Base-by-base conservation (phyloP, 2,888 invertebrate genomes). In the Quadriops clusia region DNA sequence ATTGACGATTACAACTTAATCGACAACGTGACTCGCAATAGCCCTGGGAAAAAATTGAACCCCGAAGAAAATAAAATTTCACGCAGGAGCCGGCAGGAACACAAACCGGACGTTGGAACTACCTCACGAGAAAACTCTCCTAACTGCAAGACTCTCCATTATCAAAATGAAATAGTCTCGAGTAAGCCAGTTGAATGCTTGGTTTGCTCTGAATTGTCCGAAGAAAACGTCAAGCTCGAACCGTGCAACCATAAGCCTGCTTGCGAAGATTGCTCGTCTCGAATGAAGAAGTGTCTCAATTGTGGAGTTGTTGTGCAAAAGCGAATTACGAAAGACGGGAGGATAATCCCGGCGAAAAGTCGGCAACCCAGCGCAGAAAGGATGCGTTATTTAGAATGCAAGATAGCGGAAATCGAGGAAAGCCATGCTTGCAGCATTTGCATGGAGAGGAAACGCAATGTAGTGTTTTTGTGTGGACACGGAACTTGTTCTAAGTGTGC, bases 401-500 rank as follows among this genome's bases (percentile, higher is more conserved):
- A 82, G 60, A 77, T 87, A 36, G 80, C 80, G 23, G 86, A 87
- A 60, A 77, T 87, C 42, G 89, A 89, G 54, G 87, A 89, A 50
- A 79, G 82, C 10, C 78, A 82, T 48, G 76, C 77, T 53, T 89
- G 89, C 51, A 77, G 81, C 32, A 87, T 89, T 44, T 89, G 89
- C 55, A 84, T 89, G 86, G 87, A 89, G 50, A 65, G 83, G 17
- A 70, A 74, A 36, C 65, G 80, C 18, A 83, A 84, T 50, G 79
- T 86, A 11, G 86, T 80, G 12, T 89, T 89, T 56, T 64, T 86
- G n/a, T 89, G 89, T 50, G 89, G 89, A 2, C 89, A 89, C 50
- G 79, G 80, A 12, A 80, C 86, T 8, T 89, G 89, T 56, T 75
- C 77, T 30, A 72, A 73, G 43, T 89, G 89, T 54, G 80, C 86